Base-by-base conservation (phyloP, 2,888 invertebrate species). In the Temnothorax unifasciatus region DNA sequence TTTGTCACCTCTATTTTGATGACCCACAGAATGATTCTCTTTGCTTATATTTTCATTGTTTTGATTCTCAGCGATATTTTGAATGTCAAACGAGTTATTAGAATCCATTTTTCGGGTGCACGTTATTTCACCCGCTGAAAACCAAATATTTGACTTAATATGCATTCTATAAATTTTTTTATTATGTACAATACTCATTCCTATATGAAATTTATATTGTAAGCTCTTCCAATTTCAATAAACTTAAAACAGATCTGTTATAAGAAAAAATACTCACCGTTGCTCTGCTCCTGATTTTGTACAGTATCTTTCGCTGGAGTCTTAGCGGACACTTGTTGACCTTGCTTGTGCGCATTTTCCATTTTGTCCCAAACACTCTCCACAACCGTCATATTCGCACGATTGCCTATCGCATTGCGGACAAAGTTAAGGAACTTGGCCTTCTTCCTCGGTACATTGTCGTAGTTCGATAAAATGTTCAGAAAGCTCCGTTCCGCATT, bases 371-470 rank as follows among this genome's bases (percentile, higher is more conserved):
- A 98, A 3, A 97, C 96, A 83, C 96, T 96, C 89, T 97, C 97
- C 74, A 97, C 96, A 76, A 97, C 96, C 63, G 95, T 93, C 71
- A 94, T 94, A 89, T 96, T 96, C 59, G 96, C 95, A 93, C 95
- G 95, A 90, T 96, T 95, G 52, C 96, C 96, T 92, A 96, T 96
- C 6, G 90, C 85, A 95, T 96, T 97, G 92, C 96, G 96, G 0
- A 97, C 96, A 94, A 97, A 98, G 94, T 98, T 98, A 90, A 97
- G 94, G 93, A 98, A 99, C 93, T 98, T 98, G 0, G 96, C 96
- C 94, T 97, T 97, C 94, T 98, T 99, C 34, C 98, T 96, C 5
- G 99, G 99, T 89, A 98, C 97, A 93, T 99, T 99, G 59, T 97
- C 97, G 92, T 96, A 96, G 75, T 96, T 96, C 76, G 97, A 96